These are phyloP conservation scores for Conus ventricosus DNA, from an alignment of 1,140 invertebrate genomes.

Conservation along the genomic window DNA sequence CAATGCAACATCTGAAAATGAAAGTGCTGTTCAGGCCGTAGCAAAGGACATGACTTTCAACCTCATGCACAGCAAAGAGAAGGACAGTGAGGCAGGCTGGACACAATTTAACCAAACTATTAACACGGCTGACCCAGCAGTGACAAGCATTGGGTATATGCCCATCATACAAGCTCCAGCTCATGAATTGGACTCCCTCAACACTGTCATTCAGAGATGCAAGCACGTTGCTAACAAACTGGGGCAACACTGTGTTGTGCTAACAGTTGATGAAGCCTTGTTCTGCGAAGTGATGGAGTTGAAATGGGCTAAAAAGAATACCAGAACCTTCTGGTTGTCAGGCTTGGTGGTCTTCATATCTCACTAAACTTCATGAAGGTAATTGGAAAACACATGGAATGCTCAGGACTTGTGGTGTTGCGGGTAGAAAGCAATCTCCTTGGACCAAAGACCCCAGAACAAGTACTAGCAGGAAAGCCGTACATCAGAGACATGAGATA, in stretches of 20 bases:
- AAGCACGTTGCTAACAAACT: constrained; percentile 17
- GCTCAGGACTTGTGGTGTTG: background rate
- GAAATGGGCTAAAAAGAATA: constrained; percentile 20
- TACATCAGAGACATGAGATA: background rate
- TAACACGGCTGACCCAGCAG: background rate
- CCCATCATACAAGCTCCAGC: constrained; percentile 18
- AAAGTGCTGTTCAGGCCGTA: background rate
- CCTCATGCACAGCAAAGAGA: background rate
- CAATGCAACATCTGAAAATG: background rate
- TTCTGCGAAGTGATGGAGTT: constrained; percentile 30
- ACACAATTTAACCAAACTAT: background rate
- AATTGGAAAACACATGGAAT: constrained; percentile 18
- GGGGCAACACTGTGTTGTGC: constrained; percentile 28
- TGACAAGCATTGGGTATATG: constrained; percentile 18
- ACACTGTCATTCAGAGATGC: constrained; percentile 20
- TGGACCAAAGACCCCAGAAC: background rate
- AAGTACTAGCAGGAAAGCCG: background rate
- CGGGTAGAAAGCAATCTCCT: background rate
- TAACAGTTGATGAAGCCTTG: constrained; percentile 35
- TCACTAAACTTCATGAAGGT: constrained; percentile 26
- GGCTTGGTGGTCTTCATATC: constrained; percentile 11
- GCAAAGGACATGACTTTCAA: constrained; percentile 22
- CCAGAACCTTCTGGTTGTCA: constrained; percentile 3
- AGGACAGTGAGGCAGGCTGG: no score
- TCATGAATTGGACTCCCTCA: constrained; percentile 8